Base-by-base conservation (phyloP, 2,797 vertebrate species). In the Sus cebifrons region DNA sequence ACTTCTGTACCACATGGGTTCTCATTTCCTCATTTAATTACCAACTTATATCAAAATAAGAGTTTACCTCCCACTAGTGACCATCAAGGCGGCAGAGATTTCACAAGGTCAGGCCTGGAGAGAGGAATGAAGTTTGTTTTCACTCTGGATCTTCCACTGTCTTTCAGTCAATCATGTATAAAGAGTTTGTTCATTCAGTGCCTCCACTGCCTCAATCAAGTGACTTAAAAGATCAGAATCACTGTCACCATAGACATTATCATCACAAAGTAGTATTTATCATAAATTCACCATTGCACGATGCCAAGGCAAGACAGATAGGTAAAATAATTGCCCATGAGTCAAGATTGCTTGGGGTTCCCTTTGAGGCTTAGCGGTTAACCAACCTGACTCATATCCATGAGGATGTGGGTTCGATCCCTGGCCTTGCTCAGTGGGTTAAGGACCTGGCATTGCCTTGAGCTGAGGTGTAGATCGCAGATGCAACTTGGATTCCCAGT, bases 21-120 rank as follows among this genome's bases (percentile, higher is more conserved):
- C 82, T 60, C 23, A 32, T 90, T 92, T 94, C 64, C 83, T 88
- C 87, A 74, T 82, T 91, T 94, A 62, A 71, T 67, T 44, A 32
- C n/a, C 13, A 95, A 54, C 5, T 89, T 86, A 58, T 81, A 93
- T 96, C 60, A 93, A 15, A 96, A 87, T 79, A 67, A 4, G 81
- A 86, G 49, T 89, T 96, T 96, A 36, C 21, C 23, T 89, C 20
- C 7, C 27, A 52, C 23, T 68, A n/a, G 68, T 54, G 56, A 87
- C 7, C 15, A 15, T 84, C 11, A 71, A 27, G 25, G 7, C n/a
- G 36, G 60, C 27, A 75, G 12, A 0, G 23, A 73, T 77, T 85
- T 92, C 40, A 25, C 58, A 40, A 96, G 67, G 27, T 77, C 52
- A 56, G 23, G 3, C 6, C 64, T 16, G 20, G 60, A 70, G 82